Evolutionary conservation across 2,888 invertebrate genomes (phyloP), one percentile per base, ranked within the genome.

Genomic region (Trissolcus japonicus): DNA sequence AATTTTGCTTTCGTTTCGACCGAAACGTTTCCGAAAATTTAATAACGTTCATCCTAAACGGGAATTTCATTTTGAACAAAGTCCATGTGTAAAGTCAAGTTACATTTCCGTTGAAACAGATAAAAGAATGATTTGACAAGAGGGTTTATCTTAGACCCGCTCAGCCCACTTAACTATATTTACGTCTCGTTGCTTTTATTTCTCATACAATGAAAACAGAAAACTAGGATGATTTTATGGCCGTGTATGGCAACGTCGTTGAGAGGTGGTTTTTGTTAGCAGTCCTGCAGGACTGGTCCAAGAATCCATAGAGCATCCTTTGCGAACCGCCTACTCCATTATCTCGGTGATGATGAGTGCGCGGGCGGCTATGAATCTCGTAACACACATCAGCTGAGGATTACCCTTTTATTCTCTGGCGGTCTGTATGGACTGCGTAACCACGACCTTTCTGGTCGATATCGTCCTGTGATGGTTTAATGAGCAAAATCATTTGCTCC

Each of bases 301-400:
- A 81, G 79, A 80, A 81, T 83, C 83, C 80, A 79, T 80, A 79
- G 79, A 80, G 82, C 79, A 85, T 85, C 79, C 83, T 83, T 82
- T 79, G 83, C 80, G 86, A 79, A 87, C 83, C 88, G 88, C 88
- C 88, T 85, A 88, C 87, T 86, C 88, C 85, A 88, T 88, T 88
- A 88, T 86, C 87, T 83, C 83, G 83, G 86, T 83, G 88, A 87
- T 88, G 88, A 88, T 86, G 87, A 88, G 87, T 87, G 86, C 87
- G 87, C 86, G 86, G 84, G 87, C 86, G 86, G 86, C 81, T 85
- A 78, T 78, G 81, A 82, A 81, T 83, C 85, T 84, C 83, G 85
- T 85, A 85, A 84, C 84, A 84, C 85, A 84, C 85, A 86, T 87
- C 84, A 83, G 81, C 81, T 65, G 77, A 82, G 82, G 82, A 85